Percentiles rank a stretch among this genome's conserved stretches.
Conservation (phyloP, 2,888 invertebrate species). For the Acrobeloides nanus region DNA sequence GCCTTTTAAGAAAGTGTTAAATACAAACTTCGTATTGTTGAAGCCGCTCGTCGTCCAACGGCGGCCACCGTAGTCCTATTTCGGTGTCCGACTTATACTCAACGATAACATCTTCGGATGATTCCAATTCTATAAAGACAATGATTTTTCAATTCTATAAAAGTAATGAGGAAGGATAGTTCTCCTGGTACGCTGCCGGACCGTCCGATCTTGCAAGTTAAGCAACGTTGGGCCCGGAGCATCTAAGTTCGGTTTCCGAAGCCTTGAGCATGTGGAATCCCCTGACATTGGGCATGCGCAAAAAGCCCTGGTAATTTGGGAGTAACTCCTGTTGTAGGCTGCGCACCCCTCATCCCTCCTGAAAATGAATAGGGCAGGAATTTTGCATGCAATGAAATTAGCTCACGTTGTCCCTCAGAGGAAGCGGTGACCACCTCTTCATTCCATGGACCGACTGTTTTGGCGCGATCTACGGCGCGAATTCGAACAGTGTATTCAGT, state of each 20-base stretch:
- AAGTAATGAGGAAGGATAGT: too few species aligned
- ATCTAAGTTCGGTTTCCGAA: too few species aligned
- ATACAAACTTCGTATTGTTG: conserved; percentile 50
- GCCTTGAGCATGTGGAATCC: too few species aligned
- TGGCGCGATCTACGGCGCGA: conserved; percentile 45
- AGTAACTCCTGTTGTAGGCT: too few species aligned
- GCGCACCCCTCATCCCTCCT: background rate
- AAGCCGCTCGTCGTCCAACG: conserved; percentile 33
- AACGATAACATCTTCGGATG: conserved; percentile 29
- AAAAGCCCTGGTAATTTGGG: too few species aligned
- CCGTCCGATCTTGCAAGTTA: too few species aligned
- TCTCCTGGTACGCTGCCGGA: too few species aligned
- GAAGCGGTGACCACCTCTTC: conserved; percentile 39
- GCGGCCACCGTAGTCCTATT: conserved; percentile 44
- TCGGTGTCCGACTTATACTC: conserved; percentile 43
- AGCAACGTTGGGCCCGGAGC: too few species aligned
- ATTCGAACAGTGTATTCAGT: conserved; percentile 50
- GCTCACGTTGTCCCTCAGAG: conserved; percentile 46
- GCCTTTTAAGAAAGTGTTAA: background rate
- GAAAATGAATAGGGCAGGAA: conserved; percentile 8
- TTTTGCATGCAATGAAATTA: background rate
- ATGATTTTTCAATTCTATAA: conserved; percentile 3
- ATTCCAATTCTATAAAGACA: conserved; percentile 29
- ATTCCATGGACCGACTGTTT: conserved; percentile 50
- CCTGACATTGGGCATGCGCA: too few species aligned